Evolutionary conservation across 2,888 invertebrate genomes (phyloP).

Genomic region (Oxystoma pomonae): DNA sequence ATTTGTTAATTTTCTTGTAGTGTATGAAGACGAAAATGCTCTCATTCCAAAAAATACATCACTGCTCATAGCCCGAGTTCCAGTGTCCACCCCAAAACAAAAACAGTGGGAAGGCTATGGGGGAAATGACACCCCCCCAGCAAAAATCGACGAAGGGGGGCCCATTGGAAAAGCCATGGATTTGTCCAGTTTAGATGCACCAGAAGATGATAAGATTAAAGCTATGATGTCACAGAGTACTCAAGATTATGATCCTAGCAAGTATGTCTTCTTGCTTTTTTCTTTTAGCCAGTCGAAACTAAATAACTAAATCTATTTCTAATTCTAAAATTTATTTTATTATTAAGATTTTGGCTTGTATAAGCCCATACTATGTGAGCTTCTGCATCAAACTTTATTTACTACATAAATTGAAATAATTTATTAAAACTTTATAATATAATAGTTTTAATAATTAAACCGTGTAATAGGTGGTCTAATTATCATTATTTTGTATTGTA

Average conservation of each 20-base stretch:
- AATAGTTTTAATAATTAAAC: too few relatives aligned
- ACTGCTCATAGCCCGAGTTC: slow-evolving; percentile 89
- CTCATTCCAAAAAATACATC: slow-evolving; percentile 98
- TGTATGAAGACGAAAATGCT: slow-evolving; percentile 85
- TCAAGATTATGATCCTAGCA: slow-evolving; percentile 94
- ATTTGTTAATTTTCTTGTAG: slow-evolving; percentile 51
- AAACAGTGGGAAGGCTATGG: slow-evolving; percentile 61
- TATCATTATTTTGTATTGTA: slow-evolving; percentile 23
- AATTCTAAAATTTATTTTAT: too few relatives aligned
- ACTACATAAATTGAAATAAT: too few relatives aligned
- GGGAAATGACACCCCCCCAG: slow-evolving; percentile 48
- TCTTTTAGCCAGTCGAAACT: too few relatives aligned
- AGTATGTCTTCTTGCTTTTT: too few relatives aligned
- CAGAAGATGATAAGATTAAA: slow-evolving; percentile 96
- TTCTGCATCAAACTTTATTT: too few relatives aligned
- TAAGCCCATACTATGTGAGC: too few relatives aligned
- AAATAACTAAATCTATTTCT: too few relatives aligned
- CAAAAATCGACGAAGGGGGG: slow-evolving; percentile 44
- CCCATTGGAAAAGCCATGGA: slow-evolving; percentile 69
- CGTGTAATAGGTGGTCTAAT: too few relatives aligned
- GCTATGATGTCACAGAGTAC: slow-evolving; percentile 98
- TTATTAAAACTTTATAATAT: too few relatives aligned
- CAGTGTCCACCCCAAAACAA: slow-evolving; percentile 73
- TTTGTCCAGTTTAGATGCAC: slow-evolving; percentile 83
- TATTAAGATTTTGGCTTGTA: too few relatives aligned